These are phyloP conservation scores for Cryptus viduatorius DNA, from an alignment of 2,888 invertebrate genomes.

Conservation along the genomic window DNA sequence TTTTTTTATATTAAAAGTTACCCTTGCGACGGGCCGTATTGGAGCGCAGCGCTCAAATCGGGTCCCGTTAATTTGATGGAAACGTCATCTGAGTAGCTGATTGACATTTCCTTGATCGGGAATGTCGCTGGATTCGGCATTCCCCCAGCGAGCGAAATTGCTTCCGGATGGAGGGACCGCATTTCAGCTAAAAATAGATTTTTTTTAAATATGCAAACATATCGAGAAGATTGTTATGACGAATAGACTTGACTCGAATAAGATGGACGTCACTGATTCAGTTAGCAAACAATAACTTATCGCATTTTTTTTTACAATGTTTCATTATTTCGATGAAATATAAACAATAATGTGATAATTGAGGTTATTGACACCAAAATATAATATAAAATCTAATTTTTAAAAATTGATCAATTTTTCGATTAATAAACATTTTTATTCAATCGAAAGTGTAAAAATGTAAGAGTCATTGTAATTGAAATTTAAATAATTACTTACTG, in stretches of 20 bases:
- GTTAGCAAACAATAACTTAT: no score
- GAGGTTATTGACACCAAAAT: no score
- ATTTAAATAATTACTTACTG: constrained; percentile 82
- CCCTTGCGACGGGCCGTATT: constrained; percentile 92
- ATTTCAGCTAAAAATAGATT: constrained; percentile 82
- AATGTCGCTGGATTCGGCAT: constrained; percentile 90
- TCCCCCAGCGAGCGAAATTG: constrained; percentile 89
- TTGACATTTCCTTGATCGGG: constrained; percentile 88
- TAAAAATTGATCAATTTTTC: no score
- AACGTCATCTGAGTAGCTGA: constrained; percentile 87
- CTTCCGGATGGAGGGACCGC: constrained; percentile 83
- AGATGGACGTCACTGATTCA: not conserved
- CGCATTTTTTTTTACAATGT: no score
- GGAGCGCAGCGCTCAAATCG: constrained; percentile 89
- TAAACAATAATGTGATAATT: no score
- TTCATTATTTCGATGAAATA: no score
- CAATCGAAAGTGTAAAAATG: no score
- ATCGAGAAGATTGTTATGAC: not conserved
- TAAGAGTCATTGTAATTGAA: not conserved
- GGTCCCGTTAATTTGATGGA: constrained; percentile 86
- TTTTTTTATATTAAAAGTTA: constrained; percentile 76
- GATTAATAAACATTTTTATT: no score
- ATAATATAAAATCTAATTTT: no score
- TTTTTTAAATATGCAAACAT: not conserved
- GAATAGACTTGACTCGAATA: not conserved